phyloP scores from a whole-genome alignment of 2,797 vertebrate species.

The Sebastes paucispinis region DNA sequence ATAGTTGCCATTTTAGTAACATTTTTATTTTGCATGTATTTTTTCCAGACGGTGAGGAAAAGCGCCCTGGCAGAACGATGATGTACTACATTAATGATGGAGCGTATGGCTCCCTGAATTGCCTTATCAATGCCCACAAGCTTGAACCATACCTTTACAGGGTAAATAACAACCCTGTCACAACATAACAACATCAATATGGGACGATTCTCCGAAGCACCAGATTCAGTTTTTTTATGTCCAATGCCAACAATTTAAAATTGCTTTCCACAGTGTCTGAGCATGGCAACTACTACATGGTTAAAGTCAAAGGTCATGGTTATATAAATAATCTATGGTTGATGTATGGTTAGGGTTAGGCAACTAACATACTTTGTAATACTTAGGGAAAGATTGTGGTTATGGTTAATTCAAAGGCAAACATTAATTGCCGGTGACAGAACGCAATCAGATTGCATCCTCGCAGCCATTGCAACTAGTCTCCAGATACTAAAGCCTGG shows the following conservation, averaged over 20 bases:
- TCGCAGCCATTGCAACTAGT: no score
- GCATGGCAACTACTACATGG: neutral
- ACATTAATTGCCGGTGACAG: neutral
- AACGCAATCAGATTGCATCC: neutral
- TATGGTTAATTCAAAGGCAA: neutral
- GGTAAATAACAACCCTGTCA: neutral
- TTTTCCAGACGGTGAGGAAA: neutral
- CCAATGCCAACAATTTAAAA: neutral
- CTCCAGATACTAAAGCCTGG: no score
- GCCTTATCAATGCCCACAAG: neutral
- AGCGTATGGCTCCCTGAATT: neutral
- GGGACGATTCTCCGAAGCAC: neutral
- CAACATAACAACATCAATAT: neutral
- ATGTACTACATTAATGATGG: neutral
- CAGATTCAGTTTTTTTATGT: neutral
- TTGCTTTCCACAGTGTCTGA: neutral
- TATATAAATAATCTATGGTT: neutral
- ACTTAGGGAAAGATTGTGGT: neutral
- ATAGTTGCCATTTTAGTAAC: neutral
- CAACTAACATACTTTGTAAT: neutral
- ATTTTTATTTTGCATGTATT: neutral
- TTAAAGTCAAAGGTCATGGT: neutral
- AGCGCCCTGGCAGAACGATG: neutral
- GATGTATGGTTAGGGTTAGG: neutral
- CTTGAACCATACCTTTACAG: neutral